Conservation (phyloP, 1,140 invertebrate species). For the Lepidurus couesii region DNA sequence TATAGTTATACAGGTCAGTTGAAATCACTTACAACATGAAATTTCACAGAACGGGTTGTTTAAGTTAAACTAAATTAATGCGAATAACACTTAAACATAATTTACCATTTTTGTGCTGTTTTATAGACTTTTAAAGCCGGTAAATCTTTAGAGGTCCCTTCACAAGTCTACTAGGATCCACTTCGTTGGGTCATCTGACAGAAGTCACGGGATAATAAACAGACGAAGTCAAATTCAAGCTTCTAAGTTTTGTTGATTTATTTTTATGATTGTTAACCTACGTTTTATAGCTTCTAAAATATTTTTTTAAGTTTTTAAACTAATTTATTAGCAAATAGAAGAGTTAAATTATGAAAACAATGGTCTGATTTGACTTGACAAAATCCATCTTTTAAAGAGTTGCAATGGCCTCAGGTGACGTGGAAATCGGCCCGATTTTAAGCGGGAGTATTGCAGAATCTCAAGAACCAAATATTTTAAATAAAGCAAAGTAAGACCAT, state of each 20-base stretch:
- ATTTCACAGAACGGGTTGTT: no score
- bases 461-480: not conserved
- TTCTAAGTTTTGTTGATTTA: not conserved
- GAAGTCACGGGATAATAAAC: not conserved
- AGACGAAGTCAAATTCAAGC: not conserved
- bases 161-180: not conserved
- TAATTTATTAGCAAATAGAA: no score
- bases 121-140: not conserved
- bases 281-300: no score
- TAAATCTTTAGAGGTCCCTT: not conserved
- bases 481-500: not conserved
- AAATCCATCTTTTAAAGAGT: not conserved
- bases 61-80: no score
- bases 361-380: not conserved
- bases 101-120: not conserved
- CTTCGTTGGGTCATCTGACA: conserved; percentile 7
- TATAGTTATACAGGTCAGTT: no score
- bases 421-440: conserved; percentile 8
- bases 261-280: not conserved
- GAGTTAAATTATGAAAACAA: not conserved
- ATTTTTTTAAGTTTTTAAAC: no score
- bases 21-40: no score
- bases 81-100: not conserved
- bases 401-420: conserved; percentile 20
- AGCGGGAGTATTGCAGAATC: conserved; percentile 17